Base-by-base conservation (phyloP, 2,797 vertebrate genomes). In the Enoplosus armatus region DNA sequence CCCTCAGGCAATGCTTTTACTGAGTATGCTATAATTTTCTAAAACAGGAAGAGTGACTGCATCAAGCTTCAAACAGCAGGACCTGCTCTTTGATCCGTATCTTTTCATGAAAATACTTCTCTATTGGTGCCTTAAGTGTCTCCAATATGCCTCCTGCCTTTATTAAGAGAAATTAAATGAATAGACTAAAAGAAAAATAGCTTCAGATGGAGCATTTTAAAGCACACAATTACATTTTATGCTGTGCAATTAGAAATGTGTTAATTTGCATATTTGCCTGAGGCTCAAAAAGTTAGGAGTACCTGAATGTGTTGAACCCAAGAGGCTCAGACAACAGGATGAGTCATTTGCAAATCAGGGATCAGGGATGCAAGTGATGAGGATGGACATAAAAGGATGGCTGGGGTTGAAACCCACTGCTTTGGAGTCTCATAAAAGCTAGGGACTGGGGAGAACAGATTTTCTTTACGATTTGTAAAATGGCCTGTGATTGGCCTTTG, bases 41-140 rank as follows among this genome's bases (percentile, higher is more conserved):
- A 73, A 86, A 90, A 85, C 82, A 89, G 86, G 80, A 86, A 81
- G 76, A 90, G 82, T 85, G 90, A 90, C 81, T 84, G 74, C 85
- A 80, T 77, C 73, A 27, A 51, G 87, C 84, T 86, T 91, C 83
- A 92, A 92, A 91, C 72, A 86, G 80, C 70, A 79, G 53, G 78
- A 82, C 80, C 83, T 80, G 75, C 79, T 85, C 78, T 92, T 87
- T 89, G 83, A 89, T 90, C 76, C 50, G 16, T 16, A 72, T 70
- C 66, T 90, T 85, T 83, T 79, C 58, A 79, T 82, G 55, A 84
- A 88, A 77, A 83, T 56, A 78, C 74, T 70, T 85, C 64, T 77
- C 72, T 80, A 62, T 67, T 37, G 65, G 75, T 74, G 77, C 45
- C 43, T 86, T 72, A 78, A 84, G 69, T 72, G 71, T 85, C 78